Evolutionary conservation across 2,888 invertebrate genomes (phyloP), one percentile per base, ranked within the genome.

Genomic region (Synergus umbraculus): DNA sequence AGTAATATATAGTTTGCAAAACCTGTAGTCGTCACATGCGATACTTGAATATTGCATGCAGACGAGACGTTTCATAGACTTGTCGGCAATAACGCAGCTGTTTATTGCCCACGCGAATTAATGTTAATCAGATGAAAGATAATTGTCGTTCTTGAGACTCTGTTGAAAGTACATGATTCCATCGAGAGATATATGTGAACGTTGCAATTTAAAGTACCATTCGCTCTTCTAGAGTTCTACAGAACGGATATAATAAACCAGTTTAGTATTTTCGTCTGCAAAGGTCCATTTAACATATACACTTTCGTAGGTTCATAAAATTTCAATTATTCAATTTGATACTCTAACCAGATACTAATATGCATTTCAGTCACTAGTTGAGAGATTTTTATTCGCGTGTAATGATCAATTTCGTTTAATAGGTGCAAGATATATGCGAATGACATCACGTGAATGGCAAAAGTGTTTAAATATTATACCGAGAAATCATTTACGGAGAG

Each of bases 31-130:
- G 37, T 73, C 69, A 54, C 69, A 73, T 73, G 69, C 69, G n/a
- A 73, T 73, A 54, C 69, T 73, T 73, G 69, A 73, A 54, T 73
- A 49, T 73, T 73, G 69, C 69, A 73, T 73, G 78, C 60, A 80
- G 82, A 83, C 83, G 80, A 84, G 83, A 84, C 84, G 81, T 85
- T 82, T 84, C 83, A 87, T 88, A 87, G 85, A 78, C 82, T 87
- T 85, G 86, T 86, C 88, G 86, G 88, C 86, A 89, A 89, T 89
- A 89, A 89, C 88, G 89, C 87, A 86, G 83, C 86, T 83, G 87
- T 89, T 89, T 89, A 89, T 89, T 89, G 88, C 87, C 87, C 86
- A 83, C 80, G 86, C 86, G 88, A 89, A 88, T 88, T 87, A 87
- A 89, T 85, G 86, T 73, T 73, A 73, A 73, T 73, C 69, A 73